Evolutionary conservation across 2,888 invertebrate species (phyloP).

Genomic region (Cyaniris semiargus): DNA sequence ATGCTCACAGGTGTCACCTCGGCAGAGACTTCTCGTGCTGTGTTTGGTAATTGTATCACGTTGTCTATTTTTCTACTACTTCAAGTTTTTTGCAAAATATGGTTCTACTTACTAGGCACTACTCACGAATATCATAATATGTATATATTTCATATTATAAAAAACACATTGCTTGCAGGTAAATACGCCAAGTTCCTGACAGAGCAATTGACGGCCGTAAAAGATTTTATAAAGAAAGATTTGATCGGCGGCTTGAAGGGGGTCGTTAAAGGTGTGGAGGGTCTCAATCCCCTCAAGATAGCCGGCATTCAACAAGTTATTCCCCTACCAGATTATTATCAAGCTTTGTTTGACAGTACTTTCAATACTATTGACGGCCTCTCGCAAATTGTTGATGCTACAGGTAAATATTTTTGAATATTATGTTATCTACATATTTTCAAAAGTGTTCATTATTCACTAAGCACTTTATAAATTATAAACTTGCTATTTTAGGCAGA

Average conservation of each 20-base stretch:
- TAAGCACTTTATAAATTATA: too few relatives aligned
- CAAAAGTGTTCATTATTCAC: too few relatives aligned
- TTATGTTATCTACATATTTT: neutral
- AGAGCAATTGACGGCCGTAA: constrained; percentile 54
- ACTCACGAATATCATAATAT: too few relatives aligned
- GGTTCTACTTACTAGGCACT: too few relatives aligned
- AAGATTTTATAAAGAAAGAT: constrained; percentile 70
- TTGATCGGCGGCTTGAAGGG: constrained; percentile 63
- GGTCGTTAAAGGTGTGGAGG: constrained; percentile 58
- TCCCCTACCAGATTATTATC: constrained; percentile 65
- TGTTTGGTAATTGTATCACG: constrained; percentile 69
- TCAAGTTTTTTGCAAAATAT: too few relatives aligned
- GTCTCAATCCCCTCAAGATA: constrained; percentile 54
- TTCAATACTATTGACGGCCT: constrained; percentile 68
- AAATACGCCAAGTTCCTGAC: constrained; percentile 65
- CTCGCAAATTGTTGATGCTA: constrained; percentile 80
- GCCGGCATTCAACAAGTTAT: constrained; percentile 50
- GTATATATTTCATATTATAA: too few relatives aligned
- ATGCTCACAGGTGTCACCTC: constrained; percentile 87
- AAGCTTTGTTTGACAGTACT: constrained; percentile 59
- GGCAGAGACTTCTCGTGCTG: constrained; percentile 85
- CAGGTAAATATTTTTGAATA: constrained; percentile 60
- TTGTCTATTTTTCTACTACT: neutral
- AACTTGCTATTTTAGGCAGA: neutral
- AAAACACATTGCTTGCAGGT: constrained; percentile 48